Evolutionary conservation across 2,113 vertebrate genomes (phyloP), one percentile per base, ranked within the genome.

Genomic region (Megaleporinus macrocephalus): DNA sequence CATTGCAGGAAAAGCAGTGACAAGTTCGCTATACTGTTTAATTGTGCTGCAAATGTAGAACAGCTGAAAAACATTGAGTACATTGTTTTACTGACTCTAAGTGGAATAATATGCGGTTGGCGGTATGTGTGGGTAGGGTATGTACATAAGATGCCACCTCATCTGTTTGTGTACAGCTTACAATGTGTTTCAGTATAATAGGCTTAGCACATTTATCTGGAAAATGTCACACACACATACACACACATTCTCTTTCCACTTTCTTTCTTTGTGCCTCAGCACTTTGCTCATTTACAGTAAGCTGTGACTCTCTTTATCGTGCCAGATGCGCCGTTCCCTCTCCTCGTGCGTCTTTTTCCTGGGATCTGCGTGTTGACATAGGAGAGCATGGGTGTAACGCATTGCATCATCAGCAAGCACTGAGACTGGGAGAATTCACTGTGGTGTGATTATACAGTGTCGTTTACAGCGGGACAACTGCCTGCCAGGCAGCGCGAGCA

Each of bases 341-440:
- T 61, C 41, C 57, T 69, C 80, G 18, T 69, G 57, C 59, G 79
- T 75, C 62, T 82, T 82, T 79, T 82, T 61, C 80, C 65, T 70
- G 14, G 65, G 80, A 89, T 80, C 24, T 73, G 47, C 59, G 49
- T 71, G 68, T 77, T 69, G 68, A 74, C 79, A 33, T 61, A 1
- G 5, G 62, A 75, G 53, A 74, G 30, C 41, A 80, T 80, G 83
- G 83, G 83, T 80, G 83, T 84, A 80, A 84, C 83, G 12, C 51
- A 84, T 84, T 84, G 78, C 79, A 80, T 84, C 83, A 84, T 72
- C 53, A 70, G 65, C 24, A 69, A 61, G 41, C 24, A 36, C 36
- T 26, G 26, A 62, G 78, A 49, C 83, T 76, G 53, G 22, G 22
- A 68, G 41, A 82, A 69, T 70, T 76, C 72, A 70, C 72, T 69